A percentile compares a stretch with the other conserved stretches of the same genome.
These are phyloP conservation scores for Cephus cinctus DNA, from an alignment of 1,140 invertebrate genomes.

Conservation along the genomic window DNA sequence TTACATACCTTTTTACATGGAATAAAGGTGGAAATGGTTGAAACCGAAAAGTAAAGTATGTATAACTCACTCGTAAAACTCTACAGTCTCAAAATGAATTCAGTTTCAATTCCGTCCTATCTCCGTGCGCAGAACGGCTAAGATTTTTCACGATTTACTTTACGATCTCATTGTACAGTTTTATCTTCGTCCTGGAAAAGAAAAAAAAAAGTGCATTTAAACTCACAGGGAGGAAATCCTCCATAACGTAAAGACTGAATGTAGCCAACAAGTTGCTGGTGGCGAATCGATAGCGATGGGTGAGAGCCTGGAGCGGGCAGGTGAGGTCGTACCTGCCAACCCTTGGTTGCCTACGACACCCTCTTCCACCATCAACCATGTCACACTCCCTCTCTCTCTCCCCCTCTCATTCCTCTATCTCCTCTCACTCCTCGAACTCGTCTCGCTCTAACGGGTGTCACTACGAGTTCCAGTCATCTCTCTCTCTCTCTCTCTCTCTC, in stretches of 20 bases:
- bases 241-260: slow-evolving; percentile 11
- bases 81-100: too few relatives aligned
- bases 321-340: slow-evolving; percentile 24
- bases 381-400: slow-evolving; percentile 11
- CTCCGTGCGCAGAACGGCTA: background rate
- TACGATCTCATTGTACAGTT: too few relatives aligned
- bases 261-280: slow-evolving; percentile 52
- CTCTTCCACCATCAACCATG: slow-evolving; percentile 5
- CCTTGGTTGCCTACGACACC: slow-evolving; percentile 9
- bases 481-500: slow-evolving; percentile 8
- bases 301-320: slow-evolving; percentile 36
- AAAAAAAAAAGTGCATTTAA: background rate
- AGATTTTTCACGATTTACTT: too few relatives aligned
- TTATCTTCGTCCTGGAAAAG: too few relatives aligned
- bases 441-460: background rate
- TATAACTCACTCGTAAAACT: too few relatives aligned
- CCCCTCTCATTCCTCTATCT: slow-evolving; percentile 3
- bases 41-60: too few relatives aligned
- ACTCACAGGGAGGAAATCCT: background rate
- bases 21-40: too few relatives aligned
- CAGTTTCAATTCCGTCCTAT: too few relatives aligned
- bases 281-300: slow-evolving; percentile 50
- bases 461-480: background rate
- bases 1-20: too few relatives aligned
- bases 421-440: background rate